Evolutionary conservation across 1,140 invertebrate species (phyloP).

Genomic region (Propsilocerus akamusi): DNA sequence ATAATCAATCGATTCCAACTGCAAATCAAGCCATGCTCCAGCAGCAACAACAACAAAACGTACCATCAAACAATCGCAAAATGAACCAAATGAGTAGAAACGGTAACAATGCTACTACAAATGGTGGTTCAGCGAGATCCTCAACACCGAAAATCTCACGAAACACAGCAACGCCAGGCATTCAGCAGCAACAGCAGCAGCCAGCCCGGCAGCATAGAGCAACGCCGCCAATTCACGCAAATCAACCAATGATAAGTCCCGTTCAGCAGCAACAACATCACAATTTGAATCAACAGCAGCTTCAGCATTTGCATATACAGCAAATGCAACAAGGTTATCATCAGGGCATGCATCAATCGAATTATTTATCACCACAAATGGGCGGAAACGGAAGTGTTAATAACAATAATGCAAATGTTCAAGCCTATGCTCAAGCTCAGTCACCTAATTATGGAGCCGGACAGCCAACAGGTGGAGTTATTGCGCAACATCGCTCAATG

Average conservation of each 20-base stretch:
- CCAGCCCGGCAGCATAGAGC: constrained; percentile 21
- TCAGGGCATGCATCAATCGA: constrained; percentile 19
- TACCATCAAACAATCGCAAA: constrained; percentile 7
- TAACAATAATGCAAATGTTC: no score
- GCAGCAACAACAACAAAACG: constrained; percentile 12
- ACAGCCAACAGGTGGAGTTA: constrained; percentile 37
- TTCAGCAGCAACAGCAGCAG: constrained; percentile 15
- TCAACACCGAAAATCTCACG: constrained; percentile 19
- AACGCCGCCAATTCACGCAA: constrained; percentile 13
- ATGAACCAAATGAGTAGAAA: background rate
- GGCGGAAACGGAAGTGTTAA: constrained; percentile 6
- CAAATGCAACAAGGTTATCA: constrained; percentile 10
- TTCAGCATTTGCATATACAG: constrained; percentile 20
- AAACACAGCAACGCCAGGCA: constrained; percentile 18
- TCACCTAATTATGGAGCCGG: constrained; percentile 35
- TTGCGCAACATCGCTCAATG: constrained; percentile 26
- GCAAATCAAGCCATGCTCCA: constrained; percentile 12
- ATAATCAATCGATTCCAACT: constrained; percentile 6
- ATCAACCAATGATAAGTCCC: constrained; percentile 16
- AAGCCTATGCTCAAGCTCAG: constrained; percentile 26
- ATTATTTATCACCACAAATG: constrained; percentile 20
- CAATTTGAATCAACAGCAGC: constrained; percentile 17
- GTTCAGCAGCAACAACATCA: constrained; percentile 21
- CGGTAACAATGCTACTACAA: background rate
- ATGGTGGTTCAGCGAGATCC: constrained; percentile 12